Percentiles rank a stretch among this genome's conserved stretches.
Conservation (phyloP, 2,888 invertebrate species). For the Philopedon plagiatum region DNA sequence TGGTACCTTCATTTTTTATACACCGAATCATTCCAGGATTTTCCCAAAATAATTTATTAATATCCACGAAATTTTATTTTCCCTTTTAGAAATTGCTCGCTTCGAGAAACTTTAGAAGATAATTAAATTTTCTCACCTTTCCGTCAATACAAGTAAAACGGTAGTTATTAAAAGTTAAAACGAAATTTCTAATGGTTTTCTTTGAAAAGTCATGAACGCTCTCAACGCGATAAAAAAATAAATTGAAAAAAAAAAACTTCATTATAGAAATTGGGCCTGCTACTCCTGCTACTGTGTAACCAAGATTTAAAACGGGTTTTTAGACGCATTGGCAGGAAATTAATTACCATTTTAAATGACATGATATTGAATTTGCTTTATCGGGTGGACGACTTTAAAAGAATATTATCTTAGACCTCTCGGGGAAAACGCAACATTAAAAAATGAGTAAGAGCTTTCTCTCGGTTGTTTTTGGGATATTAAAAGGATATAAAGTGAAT, state of each 20-base stretch:
- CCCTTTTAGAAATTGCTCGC: too few species aligned
- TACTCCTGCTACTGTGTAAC: background rate
- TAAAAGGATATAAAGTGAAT: background rate
- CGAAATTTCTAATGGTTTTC: constrained; percentile 1
- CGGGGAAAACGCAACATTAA: background rate
- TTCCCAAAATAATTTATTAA: too few species aligned
- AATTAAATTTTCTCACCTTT: constrained; percentile 16
- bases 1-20: too few species aligned
- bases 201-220: background rate
- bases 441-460: background rate
- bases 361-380: constrained; percentile 1
- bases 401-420: background rate
- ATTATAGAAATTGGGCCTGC: background rate
- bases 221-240: background rate
- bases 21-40: too few species aligned
- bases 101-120: background rate
- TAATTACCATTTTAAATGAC: background rate
- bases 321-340: background rate
- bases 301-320: background rate
- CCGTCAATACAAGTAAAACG: background rate
- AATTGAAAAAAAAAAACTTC: background rate
- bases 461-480: background rate
- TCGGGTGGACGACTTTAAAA: background rate
- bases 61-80: too few species aligned
- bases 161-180: constrained; percentile 5